Base-by-base conservation (phyloP, 2,113 vertebrate genomes). In the Galemys pyrenaicus region DNA sequence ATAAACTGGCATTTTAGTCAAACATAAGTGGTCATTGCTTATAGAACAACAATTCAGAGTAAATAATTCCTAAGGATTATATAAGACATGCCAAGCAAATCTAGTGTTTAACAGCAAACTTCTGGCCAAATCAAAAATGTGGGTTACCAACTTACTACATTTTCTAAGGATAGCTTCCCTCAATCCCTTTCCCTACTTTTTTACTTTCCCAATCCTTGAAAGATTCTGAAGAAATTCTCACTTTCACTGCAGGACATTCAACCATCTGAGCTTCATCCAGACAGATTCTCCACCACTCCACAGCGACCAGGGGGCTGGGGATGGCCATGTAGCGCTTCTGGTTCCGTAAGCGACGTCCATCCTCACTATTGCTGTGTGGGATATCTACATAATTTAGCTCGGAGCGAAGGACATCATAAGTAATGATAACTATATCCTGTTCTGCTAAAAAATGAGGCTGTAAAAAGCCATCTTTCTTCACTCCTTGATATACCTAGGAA, bases 241-340 rank as follows among this genome's bases (percentile, higher is more conserved):
- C 99, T 98, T 99, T 99, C 2, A 99, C 99, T 56, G 99, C 99
- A 68, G 99, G 99, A 94, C 99, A 99, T 85, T 99, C 99, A 46
- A 99, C 99, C 99, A 99, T 99, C 96, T 99, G 99, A 32, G 99
- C 99, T 97, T 99, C 99, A 84, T 99, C 99, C 58, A 99, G 98
- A 97, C 99, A 99, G 97, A 99, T 99, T 87, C 99, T 98, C 99
- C 99, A 99, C 99, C 99, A 99, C 96, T 99, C 99, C 96, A 99
- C 99, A 0, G 99, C 99, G 32, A 99, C 99, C 62, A 99, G 97
- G 0, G 99, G 99, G 94, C 99, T 99, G 28, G 99, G 99, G 41
- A 99, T 98, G n/a, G 99, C 99, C 99, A 99, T 99, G 95, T 99
- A 99, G 12, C 99, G 98, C 96, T 99, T 99, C 98, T 99, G 99